Percentiles rank a stretch among this genome's conserved stretches.
Conservation (phyloP, 92 coral and sea anemone genomes). For the Epizoanthus illoricatus region DNA sequence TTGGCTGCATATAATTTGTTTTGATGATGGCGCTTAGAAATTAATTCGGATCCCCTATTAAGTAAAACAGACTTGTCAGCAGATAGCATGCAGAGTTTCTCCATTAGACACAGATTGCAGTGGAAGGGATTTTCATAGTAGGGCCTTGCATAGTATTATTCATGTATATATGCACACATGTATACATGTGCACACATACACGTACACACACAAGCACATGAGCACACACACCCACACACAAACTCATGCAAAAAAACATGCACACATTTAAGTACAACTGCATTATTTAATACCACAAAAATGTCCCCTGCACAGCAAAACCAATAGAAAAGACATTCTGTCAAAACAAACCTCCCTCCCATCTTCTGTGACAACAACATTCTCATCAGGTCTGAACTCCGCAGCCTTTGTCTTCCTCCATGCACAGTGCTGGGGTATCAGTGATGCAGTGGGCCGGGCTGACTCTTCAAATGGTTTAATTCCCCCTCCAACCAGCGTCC, state of each 20-base stretch:
- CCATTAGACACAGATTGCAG: too few species aligned
- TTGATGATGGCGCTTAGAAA: too few species aligned
- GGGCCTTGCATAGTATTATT: too few species aligned
- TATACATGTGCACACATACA: too few species aligned
- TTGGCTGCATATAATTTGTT: too few species aligned
- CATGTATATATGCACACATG: too few species aligned
- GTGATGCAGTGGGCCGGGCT: slow-evolving; percentile 60
- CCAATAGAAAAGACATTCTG: too few species aligned
- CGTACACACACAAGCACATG: neutral
- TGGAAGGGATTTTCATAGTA: too few species aligned
- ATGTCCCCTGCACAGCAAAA: neutral
- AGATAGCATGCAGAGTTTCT: too few species aligned
- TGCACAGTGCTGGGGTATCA: slow-evolving; percentile 70
- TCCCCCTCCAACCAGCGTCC: slow-evolving; percentile 99
- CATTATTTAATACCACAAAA: neutral
- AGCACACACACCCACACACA: neutral
- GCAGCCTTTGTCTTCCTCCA: slow-evolving; percentile 78
- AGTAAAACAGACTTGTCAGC: too few species aligned
- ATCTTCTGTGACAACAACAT: slow-evolving; percentile 77
- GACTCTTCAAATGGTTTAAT: slow-evolving; percentile 71
- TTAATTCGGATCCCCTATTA: too few species aligned
- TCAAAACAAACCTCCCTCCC: slow-evolving; percentile 74
- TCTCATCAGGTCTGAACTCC: slow-evolving; percentile 75
- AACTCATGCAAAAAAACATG: neutral
- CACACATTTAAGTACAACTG: neutral